phyloP scores from a whole-genome alignment of 2,113 vertebrate species.

The Takifugu flavidus region DNA sequence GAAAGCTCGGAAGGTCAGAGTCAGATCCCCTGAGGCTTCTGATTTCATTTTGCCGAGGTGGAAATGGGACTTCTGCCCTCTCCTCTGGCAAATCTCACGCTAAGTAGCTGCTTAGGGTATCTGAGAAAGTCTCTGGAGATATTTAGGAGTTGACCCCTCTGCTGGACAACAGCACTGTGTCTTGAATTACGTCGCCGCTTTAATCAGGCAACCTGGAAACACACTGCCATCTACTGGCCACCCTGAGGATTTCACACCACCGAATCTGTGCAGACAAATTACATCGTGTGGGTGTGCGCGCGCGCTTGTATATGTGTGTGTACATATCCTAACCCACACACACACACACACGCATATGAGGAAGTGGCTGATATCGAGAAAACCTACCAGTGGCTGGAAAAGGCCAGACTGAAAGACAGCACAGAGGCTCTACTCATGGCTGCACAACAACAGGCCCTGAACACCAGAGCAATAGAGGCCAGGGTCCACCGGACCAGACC shows the following conservation, averaged over 20 bases:
- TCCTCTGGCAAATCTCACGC: constrained; percentile 66
- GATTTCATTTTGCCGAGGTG: constrained; percentile 72
- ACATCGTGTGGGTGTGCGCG: neutral
- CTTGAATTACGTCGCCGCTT: constrained; percentile 60
- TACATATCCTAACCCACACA: too few species aligned
- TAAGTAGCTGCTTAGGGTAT: constrained; percentile 56
- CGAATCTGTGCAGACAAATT: neutral
- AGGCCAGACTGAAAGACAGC: too few species aligned
- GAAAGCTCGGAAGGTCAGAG: constrained; percentile 38
- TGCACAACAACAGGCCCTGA: too few species aligned
- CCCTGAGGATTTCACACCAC: neutral
- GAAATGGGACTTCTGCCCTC: constrained; percentile 62
- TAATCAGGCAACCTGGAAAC: constrained; percentile 20
- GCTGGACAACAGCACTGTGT: constrained; percentile 47
- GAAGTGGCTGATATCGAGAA: too few species aligned
- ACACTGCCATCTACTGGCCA: constrained; percentile 68
- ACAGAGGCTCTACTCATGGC: too few species aligned
- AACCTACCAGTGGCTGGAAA: too few species aligned
- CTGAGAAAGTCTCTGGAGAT: constrained; percentile 61
- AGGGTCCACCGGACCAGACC: too few species aligned
- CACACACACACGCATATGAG: constrained; percentile 4
- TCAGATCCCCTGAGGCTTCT: constrained; percentile 65
- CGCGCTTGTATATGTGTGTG: neutral
- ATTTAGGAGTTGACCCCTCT: constrained; percentile 58
- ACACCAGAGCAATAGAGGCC: too few species aligned